phyloP scores from a whole-genome alignment of 2,888 invertebrate species.

The Plagiodera versicolora region DNA sequence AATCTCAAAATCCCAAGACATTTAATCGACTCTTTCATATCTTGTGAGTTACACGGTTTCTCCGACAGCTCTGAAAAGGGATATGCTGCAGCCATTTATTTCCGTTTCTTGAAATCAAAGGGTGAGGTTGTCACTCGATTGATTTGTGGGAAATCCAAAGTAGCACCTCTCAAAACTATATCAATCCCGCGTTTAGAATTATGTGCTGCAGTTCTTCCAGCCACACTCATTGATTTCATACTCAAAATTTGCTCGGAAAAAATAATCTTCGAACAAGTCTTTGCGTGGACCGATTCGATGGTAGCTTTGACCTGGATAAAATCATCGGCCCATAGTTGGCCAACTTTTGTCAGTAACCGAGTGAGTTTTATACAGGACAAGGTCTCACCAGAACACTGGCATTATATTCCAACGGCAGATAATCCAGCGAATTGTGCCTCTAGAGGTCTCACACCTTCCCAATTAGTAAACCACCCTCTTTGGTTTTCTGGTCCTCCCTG shows the following conservation, averaged over 20 bases:
- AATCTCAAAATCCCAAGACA: too few relatives aligned
- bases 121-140: too few relatives aligned
- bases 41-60: slow-evolving; percentile 20
- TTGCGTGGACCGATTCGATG: neutral
- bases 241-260: neutral
- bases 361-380: neutral
- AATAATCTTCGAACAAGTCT: neutral
- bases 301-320: neutral
- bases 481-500: neutral
- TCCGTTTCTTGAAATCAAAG: slow-evolving; percentile 8
- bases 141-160: too few relatives aligned
- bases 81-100: slow-evolving; percentile 25
- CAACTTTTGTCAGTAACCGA: neutral
- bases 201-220: neutral
- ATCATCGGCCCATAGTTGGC: neutral
- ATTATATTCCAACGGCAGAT: neutral
- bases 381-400: neutral
- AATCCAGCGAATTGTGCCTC: neutral
- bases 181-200: too few relatives aligned
- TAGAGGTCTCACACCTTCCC: neutral
- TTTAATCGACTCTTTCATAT: too few relatives aligned
- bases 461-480: neutral
- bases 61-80: slow-evolving; percentile 20
- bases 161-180: too few relatives aligned
- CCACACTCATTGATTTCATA: neutral